phyloP scores from a whole-genome alignment of 2,888 invertebrate species.

The Leucozona laternaria region DNA sequence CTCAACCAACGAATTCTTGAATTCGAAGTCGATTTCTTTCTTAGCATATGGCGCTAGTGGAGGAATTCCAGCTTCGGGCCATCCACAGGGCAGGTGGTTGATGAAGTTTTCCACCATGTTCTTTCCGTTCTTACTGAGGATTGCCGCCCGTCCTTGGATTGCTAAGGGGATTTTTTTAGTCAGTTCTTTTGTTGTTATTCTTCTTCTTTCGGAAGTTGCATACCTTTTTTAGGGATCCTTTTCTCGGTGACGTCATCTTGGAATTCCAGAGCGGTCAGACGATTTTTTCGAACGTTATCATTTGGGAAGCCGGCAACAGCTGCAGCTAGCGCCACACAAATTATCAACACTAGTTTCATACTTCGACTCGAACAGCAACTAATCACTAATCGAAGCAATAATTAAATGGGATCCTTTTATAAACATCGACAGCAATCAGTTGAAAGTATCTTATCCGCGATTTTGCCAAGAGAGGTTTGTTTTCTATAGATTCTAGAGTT shows the following conservation, averaged over 20 bases:
- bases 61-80: conserved; percentile 78
- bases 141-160: not conserved
- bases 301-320: not conserved
- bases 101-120: conserved; percentile 5
- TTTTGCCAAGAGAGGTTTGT: not conserved
- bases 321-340: not conserved
- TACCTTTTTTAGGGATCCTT: not conserved
- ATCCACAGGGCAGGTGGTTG: conserved; percentile 72
- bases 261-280: not conserved
- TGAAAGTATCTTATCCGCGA: conserved; percentile 16
- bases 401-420: conserved; percentile 4
- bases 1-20: conserved; percentile 37
- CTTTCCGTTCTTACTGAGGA: conserved; percentile 14
- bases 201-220: no score
- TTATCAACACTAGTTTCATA: conserved; percentile 9
- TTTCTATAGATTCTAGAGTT: not conserved
- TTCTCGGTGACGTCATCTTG: not conserved
- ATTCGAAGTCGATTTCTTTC: conserved; percentile 21
- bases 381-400: not conserved
- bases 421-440: not conserved
- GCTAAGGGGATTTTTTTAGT: not conserved
- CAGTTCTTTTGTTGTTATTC: not conserved
- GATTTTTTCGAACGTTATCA: not conserved
- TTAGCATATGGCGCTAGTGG: conserved; percentile 78
- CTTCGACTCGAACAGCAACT: not conserved